Evolutionary conservation across 2,113 vertebrate species (phyloP).

Genomic region (Pleuronectes platessa): DNA sequence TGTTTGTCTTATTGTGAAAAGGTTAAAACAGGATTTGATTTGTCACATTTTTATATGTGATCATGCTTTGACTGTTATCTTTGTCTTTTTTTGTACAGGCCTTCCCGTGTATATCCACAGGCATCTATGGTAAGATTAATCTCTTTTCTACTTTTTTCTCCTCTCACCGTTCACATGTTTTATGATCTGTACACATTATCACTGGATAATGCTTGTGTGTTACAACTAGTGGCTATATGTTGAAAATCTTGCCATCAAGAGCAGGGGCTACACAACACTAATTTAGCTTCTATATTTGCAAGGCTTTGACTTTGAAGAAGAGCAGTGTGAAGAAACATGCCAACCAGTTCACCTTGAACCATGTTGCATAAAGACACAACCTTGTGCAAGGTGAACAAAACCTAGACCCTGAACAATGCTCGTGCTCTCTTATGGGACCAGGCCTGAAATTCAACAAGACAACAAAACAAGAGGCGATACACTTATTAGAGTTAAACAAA

Average conservation of each 20-base stretch:
- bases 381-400: conserved; percentile 36
- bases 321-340: neutral
- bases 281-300: neutral
- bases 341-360: conserved; percentile 39
- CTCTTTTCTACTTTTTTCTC: neutral
- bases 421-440: conserved; percentile 33
- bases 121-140: conserved; percentile 94
- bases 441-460: conserved; percentile 38
- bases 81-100: conserved; percentile 85
- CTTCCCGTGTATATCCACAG: conserved; percentile 98
- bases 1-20: neutral
- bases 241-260: neutral
- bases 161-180: neutral
- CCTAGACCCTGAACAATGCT: conserved; percentile 33
- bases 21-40: neutral
- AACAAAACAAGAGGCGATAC: neutral
- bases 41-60: neutral
- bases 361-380: conserved; percentile 45
- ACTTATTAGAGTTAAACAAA: conserved; percentile 60
- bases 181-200: conserved; percentile 1
- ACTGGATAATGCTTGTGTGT: neutral
- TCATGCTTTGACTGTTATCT: conserved; percentile 47
- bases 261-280: neutral
- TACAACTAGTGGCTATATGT: neutral
- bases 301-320: conserved; percentile 20